Base-by-base conservation (phyloP, 2,113 vertebrate genomes). In the Stegostoma tigrinum region DNA sequence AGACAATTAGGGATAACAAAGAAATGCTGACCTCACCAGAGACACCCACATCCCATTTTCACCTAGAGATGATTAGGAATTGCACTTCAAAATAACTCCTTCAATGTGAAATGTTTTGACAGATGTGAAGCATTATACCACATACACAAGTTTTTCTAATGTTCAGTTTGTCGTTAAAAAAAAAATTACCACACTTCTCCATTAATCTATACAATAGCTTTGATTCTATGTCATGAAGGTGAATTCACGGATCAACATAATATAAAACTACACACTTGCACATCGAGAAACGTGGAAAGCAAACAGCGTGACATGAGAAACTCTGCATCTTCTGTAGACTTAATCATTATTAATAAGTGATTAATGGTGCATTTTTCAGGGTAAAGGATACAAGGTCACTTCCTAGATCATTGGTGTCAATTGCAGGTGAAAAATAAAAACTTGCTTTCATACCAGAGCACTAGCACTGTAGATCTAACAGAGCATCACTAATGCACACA, bases 271-370 rank as follows among this genome's bases (percentile, higher is more conserved):
- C 38, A 19, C 34, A 66, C 21, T 5, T 34, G 89, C 64, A 66
- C 61, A 93, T 64, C 61, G 67, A 30, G 34, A 19, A n/a, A 93
- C 23, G 66, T 34, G n/a, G 89, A 93, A 48, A 66, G 89, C 89
- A 93, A 93, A 93, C 5, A 66, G 89, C 89, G 89, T 93, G 64
- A 93, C 89, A 64, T 93, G 89, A 93, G 89, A 67, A 93, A 93
- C 89, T 93, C 89, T 93, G 89, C 87, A 66, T 93, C 61, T 93
- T 67, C 89, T 93, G 64, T 67, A 42, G 61, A 45, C 89, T 64
- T 93, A 93, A 93, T 93, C 89, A 14, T 72, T 95, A 95, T 75
- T 95, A 95, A 95, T 95, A 95, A 45, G 68, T 72, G 94, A 95
- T 95, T 95, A 95, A 72, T 72, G 68, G 68, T 72, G 94, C 68